A percentile compares a stretch with the other conserved stretches of the same genome.
Conservation (phyloP, 2,888 invertebrate genomes). For the Oscheius sp. region DNA sequence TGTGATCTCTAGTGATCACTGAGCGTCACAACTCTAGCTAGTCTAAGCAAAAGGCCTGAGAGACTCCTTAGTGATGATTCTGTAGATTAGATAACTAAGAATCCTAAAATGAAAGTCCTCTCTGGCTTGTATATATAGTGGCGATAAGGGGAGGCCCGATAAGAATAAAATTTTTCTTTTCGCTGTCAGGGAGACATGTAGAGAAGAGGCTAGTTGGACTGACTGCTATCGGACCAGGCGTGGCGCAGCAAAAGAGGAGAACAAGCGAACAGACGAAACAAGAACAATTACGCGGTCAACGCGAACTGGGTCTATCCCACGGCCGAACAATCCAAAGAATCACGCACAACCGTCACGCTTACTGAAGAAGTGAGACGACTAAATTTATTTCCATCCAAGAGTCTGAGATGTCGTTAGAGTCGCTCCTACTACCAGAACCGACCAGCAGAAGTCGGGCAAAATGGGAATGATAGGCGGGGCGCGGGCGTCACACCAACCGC, state of each 20-base stretch:
- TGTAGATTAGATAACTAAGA: conserved; percentile 10
- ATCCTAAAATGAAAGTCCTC: conserved; percentile 8
- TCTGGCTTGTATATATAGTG: background rate
- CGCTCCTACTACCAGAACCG: background rate
- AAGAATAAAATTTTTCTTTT: conserved; percentile 14
- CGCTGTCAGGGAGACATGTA: conserved; percentile 13
- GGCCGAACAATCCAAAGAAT: background rate
- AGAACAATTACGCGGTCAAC: conserved; percentile 23
- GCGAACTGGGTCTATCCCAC: conserved; percentile 24
- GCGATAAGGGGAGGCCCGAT: conserved; percentile 7
- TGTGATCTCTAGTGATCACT: background rate
- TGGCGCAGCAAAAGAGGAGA: background rate
- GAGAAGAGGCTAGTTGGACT: too few species aligned
- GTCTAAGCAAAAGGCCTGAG: too few species aligned
- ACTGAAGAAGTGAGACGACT: background rate
- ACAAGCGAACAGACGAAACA: conserved; percentile 18
- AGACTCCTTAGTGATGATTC: background rate
- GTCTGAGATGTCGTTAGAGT: too few species aligned
- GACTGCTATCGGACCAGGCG: conserved; percentile 1
- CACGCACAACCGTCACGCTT: background rate
- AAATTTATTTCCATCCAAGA: background rate
- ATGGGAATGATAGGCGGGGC: conserved; percentile 21
- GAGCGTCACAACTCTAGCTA: conserved; percentile 9
- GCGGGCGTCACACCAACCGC: conserved; percentile 13
- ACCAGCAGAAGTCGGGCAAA: background rate